Conservation (phyloP, 2,113 vertebrate genomes). For the Silurus glanis region DNA sequence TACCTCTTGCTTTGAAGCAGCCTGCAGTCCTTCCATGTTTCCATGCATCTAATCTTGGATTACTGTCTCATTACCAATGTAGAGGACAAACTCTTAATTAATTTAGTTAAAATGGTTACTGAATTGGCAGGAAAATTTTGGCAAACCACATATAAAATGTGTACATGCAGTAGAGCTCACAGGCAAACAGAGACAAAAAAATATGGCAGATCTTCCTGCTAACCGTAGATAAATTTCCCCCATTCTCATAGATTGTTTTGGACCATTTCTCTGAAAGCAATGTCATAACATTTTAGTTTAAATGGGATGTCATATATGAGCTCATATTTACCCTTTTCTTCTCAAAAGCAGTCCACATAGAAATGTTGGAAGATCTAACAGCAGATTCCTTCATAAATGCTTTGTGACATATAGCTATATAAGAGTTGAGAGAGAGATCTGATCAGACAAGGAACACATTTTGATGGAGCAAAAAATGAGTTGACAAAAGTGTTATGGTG, state of each 20-base stretch:
- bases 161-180: slow-evolving; percentile 39
- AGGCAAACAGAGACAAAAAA: slow-evolving; percentile 31
- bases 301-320: slow-evolving; percentile 19
- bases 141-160: slow-evolving; percentile 34
- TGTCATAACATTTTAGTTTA: neutral
- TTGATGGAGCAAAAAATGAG: slow-evolving; percentile 44
- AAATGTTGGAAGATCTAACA: slow-evolving; percentile 44
- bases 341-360: slow-evolving; percentile 42
- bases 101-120: slow-evolving; percentile 30
- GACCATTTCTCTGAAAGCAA: slow-evolving; percentile 36
- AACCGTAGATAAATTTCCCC: slow-evolving; percentile 26
- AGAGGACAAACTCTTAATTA: slow-evolving; percentile 46
- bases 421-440: slow-evolving; percentile 42
- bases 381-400: slow-evolving; percentile 49
- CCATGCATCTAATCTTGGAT: slow-evolving; percentile 14
- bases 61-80: slow-evolving; percentile 29
- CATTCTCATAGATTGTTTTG: slow-evolving; percentile 43
- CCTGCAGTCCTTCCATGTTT: slow-evolving; percentile 24
- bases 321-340: neutral
- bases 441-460: slow-evolving; percentile 38
- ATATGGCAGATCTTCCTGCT: slow-evolving; percentile 30
- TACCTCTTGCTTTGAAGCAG: slow-evolving; percentile 8
- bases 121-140: slow-evolving; percentile 37
- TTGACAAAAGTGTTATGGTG: neutral
- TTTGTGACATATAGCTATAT: slow-evolving; percentile 36